Conservation (phyloP, 2,113 vertebrate genomes). For the Rhadina sibilatrix region DNA sequence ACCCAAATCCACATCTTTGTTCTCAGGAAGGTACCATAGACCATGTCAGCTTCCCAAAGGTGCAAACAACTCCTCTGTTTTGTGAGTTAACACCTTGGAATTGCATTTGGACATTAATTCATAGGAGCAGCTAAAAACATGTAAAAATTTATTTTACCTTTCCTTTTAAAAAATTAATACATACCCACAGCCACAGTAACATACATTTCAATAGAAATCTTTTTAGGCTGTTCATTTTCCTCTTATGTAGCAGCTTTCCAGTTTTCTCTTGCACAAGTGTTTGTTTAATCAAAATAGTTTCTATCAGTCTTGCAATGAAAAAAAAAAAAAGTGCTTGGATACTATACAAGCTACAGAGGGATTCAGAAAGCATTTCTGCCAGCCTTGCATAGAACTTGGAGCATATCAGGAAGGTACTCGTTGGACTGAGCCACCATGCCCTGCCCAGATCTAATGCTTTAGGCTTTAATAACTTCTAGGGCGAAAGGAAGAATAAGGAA, state of each 20-base stretch:
- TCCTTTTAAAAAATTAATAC: not conserved
- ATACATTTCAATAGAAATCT: not conserved
- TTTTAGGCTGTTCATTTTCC: not conserved
- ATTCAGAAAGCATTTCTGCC: not conserved
- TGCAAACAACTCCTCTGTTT: not conserved
- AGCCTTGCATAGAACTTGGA: not conserved
- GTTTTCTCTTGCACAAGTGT: not conserved
- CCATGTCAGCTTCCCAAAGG: not conserved
- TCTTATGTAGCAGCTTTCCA: not conserved
- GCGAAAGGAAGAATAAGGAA: not conserved
- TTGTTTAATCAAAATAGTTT: not conserved
- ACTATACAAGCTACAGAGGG: not conserved
- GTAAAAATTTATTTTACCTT: not conserved
- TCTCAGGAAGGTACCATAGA: not conserved
- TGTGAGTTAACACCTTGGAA: not conserved
- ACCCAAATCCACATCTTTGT: not conserved
- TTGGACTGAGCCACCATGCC: not conserved
- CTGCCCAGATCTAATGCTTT: not conserved
- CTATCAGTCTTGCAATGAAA: not conserved
- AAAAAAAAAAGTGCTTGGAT: not conserved
- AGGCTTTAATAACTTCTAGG: not conserved
- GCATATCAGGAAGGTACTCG: not conserved
- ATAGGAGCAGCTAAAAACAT: not conserved
- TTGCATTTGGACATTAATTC: not conserved
- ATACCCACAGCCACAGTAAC: not conserved